Base-by-base conservation (phyloP, 2,888 invertebrate genomes). In the Tanytarsus gracilentus region DNA sequence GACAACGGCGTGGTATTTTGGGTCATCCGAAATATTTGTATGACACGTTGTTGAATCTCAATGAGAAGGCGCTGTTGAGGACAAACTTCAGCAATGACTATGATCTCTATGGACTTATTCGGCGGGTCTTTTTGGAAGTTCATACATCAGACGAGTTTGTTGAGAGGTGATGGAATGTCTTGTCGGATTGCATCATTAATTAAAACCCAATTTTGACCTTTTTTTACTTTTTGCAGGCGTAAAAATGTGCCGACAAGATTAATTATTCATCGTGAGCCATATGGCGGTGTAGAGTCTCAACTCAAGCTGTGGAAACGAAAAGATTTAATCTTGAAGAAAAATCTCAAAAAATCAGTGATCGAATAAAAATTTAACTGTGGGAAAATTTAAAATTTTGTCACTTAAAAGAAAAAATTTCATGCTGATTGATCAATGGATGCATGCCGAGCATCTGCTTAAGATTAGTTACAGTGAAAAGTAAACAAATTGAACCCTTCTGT, bases 11-110 rank as follows among this genome's bases (percentile, higher is more conserved):
- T 33, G 73, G 73, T 1, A 70, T 73, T 50, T 61, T 73, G 23
- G 73, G 73, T 0, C 69, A 71, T 63, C 70, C 72, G 1, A 73
- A 69, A 50, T 49, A 55, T 0, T 39, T 70, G 2, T 73, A 73
- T 62, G 67, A 72, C 51, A 72, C 72, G 4, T 62, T 69, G 53
- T 62, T 73, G 5, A 62, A 63, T 1, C 62, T 72, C 2, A 65
- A 69, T 62, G 69, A 71, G 68, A 66, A 68, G 0, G 65, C 66
- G 2, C 66, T 69, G n/a, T 68, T 70, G 4, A 66, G 63, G 33
- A 63, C 65, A n/a, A 66, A 68, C 50, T 71, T 66, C 61, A 64
- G 66, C 0, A 48, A 65, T 9, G 40, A 62, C 0, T 69, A 70
- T 60, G 74, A 73, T 65, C 73, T 73, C 0, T 72, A 68, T 65